Percentiles rank a stretch among this genome's conserved stretches.
phyloP scores from a whole-genome alignment of 2,888 invertebrate genomes.

The Drosophila greeni region DNA sequence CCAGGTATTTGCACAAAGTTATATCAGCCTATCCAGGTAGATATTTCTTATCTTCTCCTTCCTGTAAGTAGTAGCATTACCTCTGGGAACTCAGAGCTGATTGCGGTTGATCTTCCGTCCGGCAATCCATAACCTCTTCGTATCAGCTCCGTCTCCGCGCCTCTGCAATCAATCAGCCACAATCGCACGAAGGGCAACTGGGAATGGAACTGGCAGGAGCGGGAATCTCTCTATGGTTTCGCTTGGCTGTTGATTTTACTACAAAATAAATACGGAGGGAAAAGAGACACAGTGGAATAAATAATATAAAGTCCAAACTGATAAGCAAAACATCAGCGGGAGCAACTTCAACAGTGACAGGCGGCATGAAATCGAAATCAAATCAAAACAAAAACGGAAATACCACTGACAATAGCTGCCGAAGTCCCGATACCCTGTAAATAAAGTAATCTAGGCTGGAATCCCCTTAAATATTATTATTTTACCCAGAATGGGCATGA shows the following conservation, averaged over 20 bases:
- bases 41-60: constrained; percentile 2
- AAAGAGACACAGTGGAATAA: constrained; percentile 51
- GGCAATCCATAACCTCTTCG: constrained; percentile 13
- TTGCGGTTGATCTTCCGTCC: constrained; percentile 14
- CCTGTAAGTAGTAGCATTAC: not conserved
- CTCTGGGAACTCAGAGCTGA: not conserved
- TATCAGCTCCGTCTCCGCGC: constrained; percentile 22
- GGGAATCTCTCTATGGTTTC: constrained; percentile 17
- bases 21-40: constrained; percentile 1
- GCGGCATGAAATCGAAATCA: constrained; percentile 56
- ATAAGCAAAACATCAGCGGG: constrained; percentile 55
- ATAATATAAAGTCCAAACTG: constrained; percentile 68
- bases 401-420: not conserved
- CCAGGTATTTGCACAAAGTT: not conserved
- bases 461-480: not conserved
- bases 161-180: constrained; percentile 33
- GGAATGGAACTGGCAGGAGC: constrained; percentile 1
- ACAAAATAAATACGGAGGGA: constrained; percentile 53
- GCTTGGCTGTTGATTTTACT: constrained; percentile 60
- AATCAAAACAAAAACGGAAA: constrained; percentile 51
- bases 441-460: not conserved
- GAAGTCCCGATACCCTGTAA: constrained; percentile 15
- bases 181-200: constrained; percentile 28
- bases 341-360: constrained; percentile 12
- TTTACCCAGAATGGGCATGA: not conserved